A percentile compares a stretch with the other conserved stretches of the same genome.
These are phyloP conservation scores for Rhinoraja longicauda DNA, from an alignment of 2,797 vertebrate genomes.

Conservation along the genomic window DNA sequence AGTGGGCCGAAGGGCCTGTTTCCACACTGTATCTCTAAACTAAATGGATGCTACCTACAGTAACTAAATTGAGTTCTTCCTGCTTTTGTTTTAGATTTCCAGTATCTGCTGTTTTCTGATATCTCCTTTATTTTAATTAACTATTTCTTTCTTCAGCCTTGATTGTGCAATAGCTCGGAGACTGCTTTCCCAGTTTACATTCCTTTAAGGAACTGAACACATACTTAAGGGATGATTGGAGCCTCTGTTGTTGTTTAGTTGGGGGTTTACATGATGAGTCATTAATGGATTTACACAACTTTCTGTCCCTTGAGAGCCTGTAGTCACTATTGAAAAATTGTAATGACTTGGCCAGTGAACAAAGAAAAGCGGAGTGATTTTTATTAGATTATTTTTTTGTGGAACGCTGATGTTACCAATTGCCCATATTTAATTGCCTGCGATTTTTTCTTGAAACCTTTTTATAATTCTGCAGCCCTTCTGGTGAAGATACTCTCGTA, in stretches of 20 bases:
- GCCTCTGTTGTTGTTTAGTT: background rate
- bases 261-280: background rate
- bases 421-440: too few relatives aligned
- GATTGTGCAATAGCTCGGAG: background rate
- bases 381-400: too few relatives aligned
- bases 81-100: too few relatives aligned
- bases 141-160: background rate
- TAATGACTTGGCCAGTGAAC: background rate
- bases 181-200: background rate
- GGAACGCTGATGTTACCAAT: too few relatives aligned
- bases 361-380: background rate
- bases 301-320: background rate
- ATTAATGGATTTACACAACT: background rate
- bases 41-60: too few relatives aligned
- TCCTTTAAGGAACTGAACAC: background rate
- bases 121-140: background rate
- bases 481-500: too few relatives aligned
- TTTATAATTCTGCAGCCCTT: too few relatives aligned
- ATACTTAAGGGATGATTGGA: background rate
- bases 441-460: too few relatives aligned
- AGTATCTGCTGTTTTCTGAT: too few relatives aligned
- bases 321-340: background rate
- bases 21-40: too few relatives aligned
- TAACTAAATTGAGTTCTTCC: too few relatives aligned
- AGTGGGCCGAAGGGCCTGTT: too few relatives aligned